Evolutionary conservation across 2,797 vertebrate species (phyloP).

Genomic region (Acanthis flammea): DNA sequence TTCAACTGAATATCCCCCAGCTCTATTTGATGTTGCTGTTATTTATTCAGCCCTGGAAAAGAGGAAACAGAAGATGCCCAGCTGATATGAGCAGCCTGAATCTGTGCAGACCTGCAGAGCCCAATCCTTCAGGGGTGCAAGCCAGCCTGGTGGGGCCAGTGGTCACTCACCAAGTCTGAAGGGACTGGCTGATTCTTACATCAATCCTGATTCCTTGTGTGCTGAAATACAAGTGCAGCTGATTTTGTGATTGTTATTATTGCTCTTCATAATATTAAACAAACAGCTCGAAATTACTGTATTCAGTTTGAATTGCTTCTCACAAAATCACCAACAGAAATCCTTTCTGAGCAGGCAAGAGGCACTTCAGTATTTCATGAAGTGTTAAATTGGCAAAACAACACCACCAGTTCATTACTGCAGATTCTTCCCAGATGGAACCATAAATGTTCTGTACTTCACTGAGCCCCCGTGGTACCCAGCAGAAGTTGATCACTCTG

Average conservation of each 20-base stretch:
- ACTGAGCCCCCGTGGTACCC: not conserved
- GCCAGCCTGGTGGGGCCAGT: not conserved
- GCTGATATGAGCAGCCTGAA: not conserved
- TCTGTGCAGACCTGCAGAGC: not conserved
- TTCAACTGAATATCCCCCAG: not conserved
- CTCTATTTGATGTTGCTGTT: not conserved
- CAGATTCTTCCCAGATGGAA: conserved; percentile 58
- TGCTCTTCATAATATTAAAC: conserved; percentile 54
- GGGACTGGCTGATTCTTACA: not conserved
- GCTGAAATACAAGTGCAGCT: not conserved
- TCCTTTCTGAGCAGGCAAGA: conserved; percentile 56
- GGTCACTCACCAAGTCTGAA: not conserved
- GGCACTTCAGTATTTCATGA: conserved; percentile 66
- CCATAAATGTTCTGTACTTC: conserved; percentile 21
- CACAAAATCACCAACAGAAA: conserved; percentile 43
- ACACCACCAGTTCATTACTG: conserved; percentile 50
- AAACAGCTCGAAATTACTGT: conserved; percentile 58
- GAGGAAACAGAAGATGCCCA: not conserved
- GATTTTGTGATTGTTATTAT: conserved; percentile 28
- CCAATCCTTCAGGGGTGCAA: not conserved
- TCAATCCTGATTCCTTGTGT: not conserved
- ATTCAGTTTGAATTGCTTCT: conserved; percentile 55
- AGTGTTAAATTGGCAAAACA: conserved; percentile 71
- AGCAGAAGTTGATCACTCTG: not conserved
- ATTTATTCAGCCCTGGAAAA: not conserved